Evolutionary conservation across 2,113 vertebrate species (phyloP).

Genomic region (Excalfactoria chinensis): DNA sequence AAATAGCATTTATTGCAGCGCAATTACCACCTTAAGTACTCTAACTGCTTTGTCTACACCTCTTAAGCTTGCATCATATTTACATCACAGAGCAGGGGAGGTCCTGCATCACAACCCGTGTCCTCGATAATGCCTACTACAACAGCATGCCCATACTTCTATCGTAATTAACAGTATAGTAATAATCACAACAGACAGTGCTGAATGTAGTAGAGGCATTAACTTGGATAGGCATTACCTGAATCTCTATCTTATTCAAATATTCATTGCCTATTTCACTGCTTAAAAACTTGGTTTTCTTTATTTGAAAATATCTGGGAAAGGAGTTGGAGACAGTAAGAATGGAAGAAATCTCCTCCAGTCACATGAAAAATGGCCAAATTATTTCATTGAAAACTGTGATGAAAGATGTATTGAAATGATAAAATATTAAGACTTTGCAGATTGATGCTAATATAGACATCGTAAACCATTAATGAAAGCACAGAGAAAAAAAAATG

Average conservation of each 20-base stretch:
- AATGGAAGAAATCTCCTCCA: background rate
- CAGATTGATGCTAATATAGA: background rate
- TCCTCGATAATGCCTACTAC: too few relatives aligned
- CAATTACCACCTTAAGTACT: too few relatives aligned
- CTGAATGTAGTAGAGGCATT: background rate
- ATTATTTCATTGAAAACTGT: background rate
- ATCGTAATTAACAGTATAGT: background rate
- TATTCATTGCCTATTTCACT: background rate
- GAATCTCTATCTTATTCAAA: background rate
- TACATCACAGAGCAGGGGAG: too few relatives aligned
- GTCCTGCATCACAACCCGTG: too few relatives aligned
- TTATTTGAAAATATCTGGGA: background rate
- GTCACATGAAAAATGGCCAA: background rate
- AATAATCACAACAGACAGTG: background rate
- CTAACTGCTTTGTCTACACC: too few relatives aligned
- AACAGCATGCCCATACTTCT: background rate
- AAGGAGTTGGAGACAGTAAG: background rate
- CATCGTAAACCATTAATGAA: background rate
- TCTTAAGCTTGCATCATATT: too few relatives aligned
- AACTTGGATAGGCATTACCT: background rate
- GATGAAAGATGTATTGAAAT: background rate
- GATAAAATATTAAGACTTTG: background rate
- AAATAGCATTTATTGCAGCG: too few relatives aligned
- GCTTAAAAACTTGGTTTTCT: background rate
- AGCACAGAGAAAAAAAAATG: background rate